Percentiles rank a stretch among this genome's conserved stretches.
These are phyloP conservation scores for Metacarcinus magister DNA, from an alignment of 2,888 invertebrate species.

Conservation along the genomic window DNA sequence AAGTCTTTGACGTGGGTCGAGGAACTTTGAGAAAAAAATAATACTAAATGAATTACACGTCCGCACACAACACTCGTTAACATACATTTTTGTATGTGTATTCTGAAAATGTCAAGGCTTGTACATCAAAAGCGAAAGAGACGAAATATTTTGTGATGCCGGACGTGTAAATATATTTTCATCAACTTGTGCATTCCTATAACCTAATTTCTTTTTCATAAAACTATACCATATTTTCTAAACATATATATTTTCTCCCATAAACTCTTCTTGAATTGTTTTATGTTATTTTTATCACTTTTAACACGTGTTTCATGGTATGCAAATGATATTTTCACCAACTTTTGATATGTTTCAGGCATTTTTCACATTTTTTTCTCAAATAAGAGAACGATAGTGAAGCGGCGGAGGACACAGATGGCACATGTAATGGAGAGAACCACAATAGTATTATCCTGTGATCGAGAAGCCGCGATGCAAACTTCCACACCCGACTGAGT, in stretches of 20 bases:
- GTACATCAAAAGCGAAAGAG: not conserved
- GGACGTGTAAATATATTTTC: slow-evolving; percentile 14
- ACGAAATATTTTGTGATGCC: not conserved
- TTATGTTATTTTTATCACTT: not conserved
- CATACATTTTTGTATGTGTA: slow-evolving; percentile 1
- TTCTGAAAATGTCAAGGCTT: not conserved
- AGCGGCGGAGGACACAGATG: not conserved
- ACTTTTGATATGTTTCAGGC: not conserved
- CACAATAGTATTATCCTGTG: not conserved
- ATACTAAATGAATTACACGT: not conserved
- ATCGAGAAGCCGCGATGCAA: not conserved
- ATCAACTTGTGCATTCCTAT: not conserved
- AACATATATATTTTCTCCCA: not conserved
- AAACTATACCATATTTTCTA: not conserved
- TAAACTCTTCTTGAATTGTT: not conserved
- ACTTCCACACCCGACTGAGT: not conserved
- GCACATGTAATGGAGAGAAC: not conserved
- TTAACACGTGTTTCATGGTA: not conserved
- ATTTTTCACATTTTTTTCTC: not conserved
- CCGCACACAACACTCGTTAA: not conserved
- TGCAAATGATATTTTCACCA: not conserved
- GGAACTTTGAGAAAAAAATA: not conserved
- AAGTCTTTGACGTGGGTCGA: not conserved
- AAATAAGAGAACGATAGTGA: not conserved
- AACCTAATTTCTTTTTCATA: not conserved